Base-by-base conservation (phyloP, 2,888 invertebrate genomes). In the Ceraclea dissimilis region DNA sequence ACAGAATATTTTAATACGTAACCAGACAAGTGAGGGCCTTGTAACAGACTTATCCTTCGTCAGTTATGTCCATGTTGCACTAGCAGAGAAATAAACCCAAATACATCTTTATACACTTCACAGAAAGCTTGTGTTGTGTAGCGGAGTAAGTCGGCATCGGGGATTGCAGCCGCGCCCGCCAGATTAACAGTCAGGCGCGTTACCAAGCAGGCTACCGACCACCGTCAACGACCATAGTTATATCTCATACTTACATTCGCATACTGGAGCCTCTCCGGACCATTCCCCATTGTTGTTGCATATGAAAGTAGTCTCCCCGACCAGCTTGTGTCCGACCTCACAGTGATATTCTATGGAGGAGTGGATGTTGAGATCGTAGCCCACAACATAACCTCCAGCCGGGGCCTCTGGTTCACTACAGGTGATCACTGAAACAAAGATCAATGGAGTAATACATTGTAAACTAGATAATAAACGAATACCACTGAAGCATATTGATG, bases 361-460 rank as follows among this genome's bases (percentile, higher is more conserved):
- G 69, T 92, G 90, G 0, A 94, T 85, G 67, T 92, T 91, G 68
- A 93, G 86, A 67, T 92, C 92, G 67, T 92, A 92, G 0, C 91
- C 92, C 17, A 91, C 88, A 58, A 93, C 91, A 70, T 86, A 92
- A 8, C 91, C 88, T 6, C 91, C 93, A 0, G 86, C 75, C 0
- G 92, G 91, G 1, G 92, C 88, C 65, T 90, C 86, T 0, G 93
- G 94, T 63, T 91, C 89, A 33, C 88, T 85, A 67, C 93, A 93
- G 0, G 88, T 84, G 57, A 93, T 92, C 66, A 93, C 90, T 90
- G 69, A 1, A 74, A 71, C 55, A 61, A n/a, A n/a, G n/a, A n/a
- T n/a, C n/a, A n/a, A 33, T 33, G 13, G 8, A 33, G 13, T 33
- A 33, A 33, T 33, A 33, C 33, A 33, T 33, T 13, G 33, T 33